Base-by-base conservation (phyloP, 1,140 invertebrate genomes). In the Drosophila triauraria region DNA sequence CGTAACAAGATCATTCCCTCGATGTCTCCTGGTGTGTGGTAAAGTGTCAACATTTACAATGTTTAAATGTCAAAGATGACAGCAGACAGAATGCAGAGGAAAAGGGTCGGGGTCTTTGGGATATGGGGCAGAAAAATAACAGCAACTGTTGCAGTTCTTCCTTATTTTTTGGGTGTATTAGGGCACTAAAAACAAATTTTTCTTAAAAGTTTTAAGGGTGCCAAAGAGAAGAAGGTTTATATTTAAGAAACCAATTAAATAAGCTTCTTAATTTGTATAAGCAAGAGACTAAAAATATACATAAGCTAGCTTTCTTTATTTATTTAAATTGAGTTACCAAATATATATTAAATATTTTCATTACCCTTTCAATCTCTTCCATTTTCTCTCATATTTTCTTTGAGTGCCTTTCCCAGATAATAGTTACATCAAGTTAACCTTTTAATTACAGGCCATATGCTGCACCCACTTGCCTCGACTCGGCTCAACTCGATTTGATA, bases 41-140 rank as follows among this genome's bases (percentile, higher is more conserved):
- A 86, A 91, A 91, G 90, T 91, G 90, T 91, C 90, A 90, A 91
- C 90, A 75, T 90, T 91, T 84, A 91, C 90, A 87, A 91, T 83
- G 84, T 85, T 68, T 60, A 91, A 86, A 90, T 91, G 91, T 91
- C 90, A 91, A 81, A 74, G 43, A 72, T 87, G 90, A 91, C 90
- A 91, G 86, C 59, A 54, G 65, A 56, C 69, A 65, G 71, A 74
- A 43, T 51, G 46, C 20, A 12, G 15, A 13, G 25, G 30, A 5
- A 25, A 32, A 27, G 51, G 17, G 17, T 13, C 25, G 2, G n/a
- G 51, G 17, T 30, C 8, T 15, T 27, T 25, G 6, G 15, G 32
- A 20, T 27, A 20, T 17, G 46, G 27, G 15, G 17, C 56, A 35
- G 43, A 13, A 56, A 71, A 81, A 68, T 58, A 61, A 51, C 42